Evolutionary conservation across 1,140 invertebrate species (phyloP).

Genomic region (Sinella curviseta): DNA sequence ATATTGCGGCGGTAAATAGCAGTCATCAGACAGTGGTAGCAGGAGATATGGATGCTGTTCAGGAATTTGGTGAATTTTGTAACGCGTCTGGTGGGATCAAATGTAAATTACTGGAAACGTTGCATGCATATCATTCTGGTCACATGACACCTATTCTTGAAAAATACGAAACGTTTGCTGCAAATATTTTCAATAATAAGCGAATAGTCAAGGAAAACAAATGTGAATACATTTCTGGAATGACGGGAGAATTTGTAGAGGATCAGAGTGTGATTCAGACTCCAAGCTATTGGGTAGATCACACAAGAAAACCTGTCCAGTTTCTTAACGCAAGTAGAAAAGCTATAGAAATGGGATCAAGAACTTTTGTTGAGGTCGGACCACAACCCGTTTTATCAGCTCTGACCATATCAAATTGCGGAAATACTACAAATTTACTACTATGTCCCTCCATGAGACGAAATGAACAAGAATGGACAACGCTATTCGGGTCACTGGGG

Average conservation of each 20-base stretch:
- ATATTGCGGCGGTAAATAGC: slow-evolving; percentile 22
- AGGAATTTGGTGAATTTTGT: background rate
- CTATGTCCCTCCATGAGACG: slow-evolving; percentile 27
- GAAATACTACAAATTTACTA: background rate
- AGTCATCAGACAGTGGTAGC: slow-evolving; percentile 1
- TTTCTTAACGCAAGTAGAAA: background rate
- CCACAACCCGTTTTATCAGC: background rate
- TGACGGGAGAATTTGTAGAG: background rate
- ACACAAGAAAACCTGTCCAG: background rate
- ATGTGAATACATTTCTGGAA: background rate
- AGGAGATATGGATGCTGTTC: background rate
- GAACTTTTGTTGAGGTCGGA: background rate
- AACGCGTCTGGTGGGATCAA: background rate
- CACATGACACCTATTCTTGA: background rate
- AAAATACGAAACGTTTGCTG: background rate
- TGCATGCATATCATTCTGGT: background rate
- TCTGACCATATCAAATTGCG: background rate
- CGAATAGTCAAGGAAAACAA: background rate
- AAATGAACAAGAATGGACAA: slow-evolving; percentile 35
- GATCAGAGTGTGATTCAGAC: background rate
- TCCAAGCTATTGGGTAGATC: background rate
- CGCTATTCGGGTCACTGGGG: slow-evolving; percentile 14
- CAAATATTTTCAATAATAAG: background rate
- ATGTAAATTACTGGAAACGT: background rate
- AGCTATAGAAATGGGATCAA: background rate